Conservation (phyloP, 1,140 invertebrate species). For the Drosophila lacertosa region DNA sequence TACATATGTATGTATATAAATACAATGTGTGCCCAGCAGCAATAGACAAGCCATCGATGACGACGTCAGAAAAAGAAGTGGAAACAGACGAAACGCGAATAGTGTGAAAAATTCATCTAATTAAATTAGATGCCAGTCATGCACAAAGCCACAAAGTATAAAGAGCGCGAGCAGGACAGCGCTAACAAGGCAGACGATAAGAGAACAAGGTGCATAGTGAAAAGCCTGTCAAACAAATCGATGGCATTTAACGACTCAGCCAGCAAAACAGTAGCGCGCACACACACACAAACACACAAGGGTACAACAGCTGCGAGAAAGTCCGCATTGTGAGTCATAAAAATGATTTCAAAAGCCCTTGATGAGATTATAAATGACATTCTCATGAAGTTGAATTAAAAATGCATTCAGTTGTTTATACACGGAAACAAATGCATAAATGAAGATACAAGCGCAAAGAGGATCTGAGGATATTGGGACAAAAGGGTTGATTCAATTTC, state of each 20-base stretch:
- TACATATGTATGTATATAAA: too few species aligned
- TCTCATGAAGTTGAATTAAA: neutral
- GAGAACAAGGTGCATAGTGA: constrained; percentile 43
- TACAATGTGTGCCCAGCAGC: neutral
- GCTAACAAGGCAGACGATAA: neutral
- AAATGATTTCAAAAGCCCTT: constrained; percentile 22
- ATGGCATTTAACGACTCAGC: constrained; percentile 49
- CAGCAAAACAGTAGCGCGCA: constrained; percentile 21
- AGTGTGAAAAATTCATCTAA: constrained; percentile 70
- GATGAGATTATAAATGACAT: constrained; percentile 19
- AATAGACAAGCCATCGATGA: constrained; percentile 7
- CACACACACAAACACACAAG: neutral
- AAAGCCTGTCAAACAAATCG: constrained; percentile 76
- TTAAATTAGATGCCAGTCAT: constrained; percentile 74
- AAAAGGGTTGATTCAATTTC: too few species aligned
- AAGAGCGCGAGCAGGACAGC: neutral
- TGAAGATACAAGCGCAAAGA: too few species aligned
- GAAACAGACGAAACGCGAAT: constrained; percentile 37
- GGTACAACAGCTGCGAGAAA: constrained; percentile 24
- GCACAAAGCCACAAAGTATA: constrained; percentile 36
- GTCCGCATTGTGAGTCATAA: constrained; percentile 17
- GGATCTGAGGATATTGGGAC: too few species aligned
- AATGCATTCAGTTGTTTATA: neutral
- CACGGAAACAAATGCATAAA: too few species aligned
- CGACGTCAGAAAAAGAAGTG: constrained; percentile 2